Percentiles rank a stretch among this genome's conserved stretches.
Evolutionary conservation across 2,797 vertebrate species (phyloP).

Genomic region (Microctenopoma steveboyesi): DNA sequence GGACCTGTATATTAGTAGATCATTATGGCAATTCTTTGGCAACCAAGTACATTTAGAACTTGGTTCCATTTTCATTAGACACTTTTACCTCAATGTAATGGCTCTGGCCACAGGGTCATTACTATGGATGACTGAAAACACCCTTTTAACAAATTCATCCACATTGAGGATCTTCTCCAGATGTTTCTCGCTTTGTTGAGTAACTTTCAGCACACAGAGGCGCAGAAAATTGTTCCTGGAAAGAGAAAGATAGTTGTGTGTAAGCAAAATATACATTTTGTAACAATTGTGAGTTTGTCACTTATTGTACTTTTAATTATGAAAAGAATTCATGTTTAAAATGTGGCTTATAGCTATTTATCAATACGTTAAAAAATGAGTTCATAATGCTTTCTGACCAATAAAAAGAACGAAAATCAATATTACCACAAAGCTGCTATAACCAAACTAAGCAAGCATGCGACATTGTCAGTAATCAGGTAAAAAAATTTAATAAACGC

Average conservation of each 20-base stretch:
- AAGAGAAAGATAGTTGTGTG: slow-evolving; percentile 14
- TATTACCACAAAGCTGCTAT: too few species aligned
- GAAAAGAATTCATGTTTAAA: not conserved
- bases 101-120: slow-evolving; percentile 98
- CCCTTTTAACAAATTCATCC: slow-evolving; percentile 97
- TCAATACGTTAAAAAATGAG: not conserved
- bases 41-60: not conserved
- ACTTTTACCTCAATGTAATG: slow-evolving; percentile 91
- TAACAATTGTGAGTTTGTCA: not conserved
- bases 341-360: too few species aligned
- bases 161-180: slow-evolving; percentile 98
- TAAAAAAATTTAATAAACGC: not conserved
- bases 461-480: not conserved
- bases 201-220: slow-evolving; percentile 97
- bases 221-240: slow-evolving; percentile 96
- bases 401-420: too few species aligned
- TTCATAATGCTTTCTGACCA: too few species aligned
- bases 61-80: not conserved
- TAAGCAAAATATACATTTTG: not conserved
- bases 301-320: too few species aligned
- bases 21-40: too few species aligned
- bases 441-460: not conserved
- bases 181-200: slow-evolving; percentile 99
- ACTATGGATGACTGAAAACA: slow-evolving; percentile 98
- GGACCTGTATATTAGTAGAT: not conserved